Percentiles rank a stretch among this genome's conserved stretches.
These are phyloP conservation scores for Elgaria multicarinata DNA, from an alignment of 2,113 vertebrate genomes.

Conservation along the genomic window DNA sequence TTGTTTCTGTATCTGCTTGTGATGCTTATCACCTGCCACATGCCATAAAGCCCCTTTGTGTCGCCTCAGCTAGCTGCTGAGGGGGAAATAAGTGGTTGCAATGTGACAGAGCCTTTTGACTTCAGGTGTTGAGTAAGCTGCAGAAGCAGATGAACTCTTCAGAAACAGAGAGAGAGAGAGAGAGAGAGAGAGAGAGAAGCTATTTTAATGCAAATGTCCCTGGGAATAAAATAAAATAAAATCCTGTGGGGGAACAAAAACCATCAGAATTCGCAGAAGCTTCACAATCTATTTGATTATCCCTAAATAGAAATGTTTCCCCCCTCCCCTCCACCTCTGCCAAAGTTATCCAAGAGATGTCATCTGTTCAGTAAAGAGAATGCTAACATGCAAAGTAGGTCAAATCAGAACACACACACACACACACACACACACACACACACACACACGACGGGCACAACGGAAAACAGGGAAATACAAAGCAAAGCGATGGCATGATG, in stretches of 20 bases:
- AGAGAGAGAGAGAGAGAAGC: conserved; percentile 32
- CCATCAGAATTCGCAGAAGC: conserved; percentile 36
- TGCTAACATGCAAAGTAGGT: conserved; percentile 54
- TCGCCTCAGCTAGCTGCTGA: neutral
- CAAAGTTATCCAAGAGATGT: conserved; percentile 39
- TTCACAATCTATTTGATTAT: conserved; percentile 54
- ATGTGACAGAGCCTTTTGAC: conserved; percentile 37
- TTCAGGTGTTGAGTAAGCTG: conserved; percentile 54
- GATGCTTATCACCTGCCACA: neutral
- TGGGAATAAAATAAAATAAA: conserved; percentile 42
- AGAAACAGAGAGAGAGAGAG: too few species aligned
- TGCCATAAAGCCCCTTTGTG: neutral
- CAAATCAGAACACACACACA: conserved; percentile 39
- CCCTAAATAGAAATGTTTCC: conserved; percentile 51
- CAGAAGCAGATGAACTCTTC: conserved; percentile 45
- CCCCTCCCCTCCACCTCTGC: neutral
- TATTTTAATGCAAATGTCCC: conserved; percentile 51
- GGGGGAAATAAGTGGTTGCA: conserved; percentile 40
- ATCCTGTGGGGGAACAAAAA: conserved; percentile 55
- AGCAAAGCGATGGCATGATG: conserved; percentile 19
- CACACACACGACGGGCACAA: neutral
- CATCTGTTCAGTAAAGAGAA: conserved; percentile 52
- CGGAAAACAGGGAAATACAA: conserved; percentile 2
- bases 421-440: neutral
- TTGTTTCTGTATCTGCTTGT: conserved; percentile 16